Conservation (phyloP, 1,140 invertebrate genomes). For the Meloidogyne hapla region DNA sequence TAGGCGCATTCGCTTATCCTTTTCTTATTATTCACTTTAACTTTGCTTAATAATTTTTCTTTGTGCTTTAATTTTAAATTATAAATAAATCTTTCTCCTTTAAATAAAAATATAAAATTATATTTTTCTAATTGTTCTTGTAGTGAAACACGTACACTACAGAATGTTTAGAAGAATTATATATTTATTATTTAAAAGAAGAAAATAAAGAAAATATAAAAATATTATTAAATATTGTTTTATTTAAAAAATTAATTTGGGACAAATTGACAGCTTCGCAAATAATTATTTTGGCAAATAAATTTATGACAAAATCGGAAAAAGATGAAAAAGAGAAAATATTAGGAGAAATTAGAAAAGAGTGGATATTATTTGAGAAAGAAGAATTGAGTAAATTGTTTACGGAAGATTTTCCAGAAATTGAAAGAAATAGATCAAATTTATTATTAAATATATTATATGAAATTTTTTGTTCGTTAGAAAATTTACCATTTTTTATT, state of each 20-base stretch:
- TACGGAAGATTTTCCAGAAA: background rate
- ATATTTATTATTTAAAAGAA: background rate
- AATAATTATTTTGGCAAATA: background rate
- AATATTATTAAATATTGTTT: background rate
- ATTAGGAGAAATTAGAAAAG: background rate
- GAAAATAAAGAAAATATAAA: constrained; percentile 3
- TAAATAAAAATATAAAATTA: no score
- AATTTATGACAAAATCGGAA: background rate
- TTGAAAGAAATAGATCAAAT: background rate
- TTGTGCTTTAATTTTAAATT: no score
- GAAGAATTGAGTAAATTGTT: background rate
- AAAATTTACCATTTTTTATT: background rate
- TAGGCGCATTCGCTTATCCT: no score
- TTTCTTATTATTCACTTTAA: no score
- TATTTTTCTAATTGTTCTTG: no score
- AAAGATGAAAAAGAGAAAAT: background rate
- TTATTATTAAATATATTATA: background rate
- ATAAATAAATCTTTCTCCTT: no score
- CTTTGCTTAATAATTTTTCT: no score
- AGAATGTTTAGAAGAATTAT: background rate
- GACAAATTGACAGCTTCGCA: background rate
- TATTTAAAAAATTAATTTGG: background rate
- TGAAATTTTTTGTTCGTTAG: background rate
- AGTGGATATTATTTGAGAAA: background rate
- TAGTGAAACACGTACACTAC: no score